Conservation (phyloP, 64 coral and sea anemone genomes). For the Orbicella faveolata region DNA sequence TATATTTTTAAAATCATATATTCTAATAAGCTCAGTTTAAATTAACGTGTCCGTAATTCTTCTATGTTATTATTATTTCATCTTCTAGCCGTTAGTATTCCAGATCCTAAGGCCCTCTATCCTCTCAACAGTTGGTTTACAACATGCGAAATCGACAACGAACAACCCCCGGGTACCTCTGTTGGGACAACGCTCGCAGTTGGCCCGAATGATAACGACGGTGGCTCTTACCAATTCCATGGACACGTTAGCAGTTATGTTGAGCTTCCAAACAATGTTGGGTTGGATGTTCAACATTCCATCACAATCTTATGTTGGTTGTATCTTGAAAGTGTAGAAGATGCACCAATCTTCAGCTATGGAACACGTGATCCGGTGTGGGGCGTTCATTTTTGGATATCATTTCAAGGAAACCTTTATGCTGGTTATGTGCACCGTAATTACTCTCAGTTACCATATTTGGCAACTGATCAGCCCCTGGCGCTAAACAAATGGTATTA, state of each 20-base stretch:
- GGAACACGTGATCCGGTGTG: not conserved
- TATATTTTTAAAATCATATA: not conserved
- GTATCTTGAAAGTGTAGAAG: not conserved
- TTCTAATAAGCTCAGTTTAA: not conserved
- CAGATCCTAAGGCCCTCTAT: not conserved
- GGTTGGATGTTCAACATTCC: not conserved
- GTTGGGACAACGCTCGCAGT: not conserved
- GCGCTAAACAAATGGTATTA: not conserved
- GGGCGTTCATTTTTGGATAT: not conserved
- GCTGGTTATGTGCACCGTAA: not conserved
- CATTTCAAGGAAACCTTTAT: not conserved
- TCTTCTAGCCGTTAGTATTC: not conserved
- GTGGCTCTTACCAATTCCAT: constrained; percentile 30
- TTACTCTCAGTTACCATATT: not conserved
- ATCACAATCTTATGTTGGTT: not conserved
- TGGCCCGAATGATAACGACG: constrained; percentile 23
- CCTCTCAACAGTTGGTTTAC: constrained; percentile 10
- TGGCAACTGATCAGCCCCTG: not conserved
- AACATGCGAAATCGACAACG: constrained; percentile 32
- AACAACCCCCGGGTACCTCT: constrained; percentile 14
- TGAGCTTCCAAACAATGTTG: not conserved
- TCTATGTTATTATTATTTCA: not conserved
- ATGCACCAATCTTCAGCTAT: not conserved
- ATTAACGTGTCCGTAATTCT: not conserved
- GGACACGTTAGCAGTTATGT: constrained; percentile 23